Base-by-base conservation (phyloP, 2,113 vertebrate genomes). In the Otis tarda region DNA sequence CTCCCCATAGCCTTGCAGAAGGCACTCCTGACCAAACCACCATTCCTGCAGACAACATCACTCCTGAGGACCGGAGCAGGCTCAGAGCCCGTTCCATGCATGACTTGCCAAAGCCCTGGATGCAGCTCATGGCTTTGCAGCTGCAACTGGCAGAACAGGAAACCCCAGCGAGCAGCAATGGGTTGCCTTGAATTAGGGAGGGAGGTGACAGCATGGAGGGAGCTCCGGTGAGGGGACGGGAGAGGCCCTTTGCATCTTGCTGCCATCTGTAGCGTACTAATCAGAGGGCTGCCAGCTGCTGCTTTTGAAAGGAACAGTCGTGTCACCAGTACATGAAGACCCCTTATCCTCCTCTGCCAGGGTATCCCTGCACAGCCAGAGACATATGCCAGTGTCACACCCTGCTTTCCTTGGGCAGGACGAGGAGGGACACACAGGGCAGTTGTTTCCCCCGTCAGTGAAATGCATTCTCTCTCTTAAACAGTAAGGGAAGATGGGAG, bases 251-350 rank as follows among this genome's bases (percentile, higher is more conserved):
- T 65, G 64, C 59, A 16, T 68, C 79, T 52, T 16, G 33, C 64
- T 91, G 82, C 90, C 76, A 74, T 87, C 82, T 83, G 90, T 4
- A 53, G n/a, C 39, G 8, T 3, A 2, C 39, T 73, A 24, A 60
- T 76, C 75, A 76, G 39, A 60, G 76, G 57, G 75, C 57, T 94
- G 80, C 64, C 93, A 94, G 90, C 85, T 94, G 93, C 90, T 68
- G 75, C 90, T 77, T 86, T 43, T 12, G 81, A 77, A 92, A 86
- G 76, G 59, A 56, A 61, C 31, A n/a, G 43, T 8, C 28, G 41
- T 67, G 76, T 27, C 81, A 56, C 70, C 65, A 33, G 70, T 81
- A 68, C 49, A 33, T 1, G 20, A 45, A 64, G 37, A 69, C 37
- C 24, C n/a, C 69, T 49, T 57, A 14, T 33, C 45, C 12, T 55